These are phyloP conservation scores for Borostomias antarcticus DNA, from an alignment of 2,797 vertebrate species.

Conservation along the genomic window DNA sequence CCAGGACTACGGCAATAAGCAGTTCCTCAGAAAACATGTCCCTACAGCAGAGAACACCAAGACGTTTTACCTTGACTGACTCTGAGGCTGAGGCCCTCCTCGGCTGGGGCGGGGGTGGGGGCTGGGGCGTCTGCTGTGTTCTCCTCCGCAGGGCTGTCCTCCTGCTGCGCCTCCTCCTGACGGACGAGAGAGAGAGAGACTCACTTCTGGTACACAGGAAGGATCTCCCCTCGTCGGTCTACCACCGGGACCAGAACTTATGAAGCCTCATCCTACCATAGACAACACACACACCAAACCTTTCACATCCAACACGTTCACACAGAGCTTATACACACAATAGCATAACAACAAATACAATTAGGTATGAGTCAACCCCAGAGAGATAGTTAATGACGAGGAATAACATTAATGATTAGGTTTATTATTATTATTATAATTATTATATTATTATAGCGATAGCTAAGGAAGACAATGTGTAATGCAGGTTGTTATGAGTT, in stretches of 20 bases:
- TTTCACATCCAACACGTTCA: neutral
- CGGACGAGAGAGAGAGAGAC: conserved; percentile 21
- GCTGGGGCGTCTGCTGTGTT: conserved; percentile 56
- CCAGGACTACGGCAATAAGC: no score
- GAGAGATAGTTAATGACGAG: conserved; percentile 1
- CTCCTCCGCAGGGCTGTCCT: conserved; percentile 39
- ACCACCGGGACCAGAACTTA: neutral
- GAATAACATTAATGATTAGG: neutral
- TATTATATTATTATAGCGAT: neutral
- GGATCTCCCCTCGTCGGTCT: neutral
- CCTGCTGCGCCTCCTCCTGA: conserved; percentile 55
- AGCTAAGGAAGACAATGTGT: neutral
- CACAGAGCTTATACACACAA: neutral
- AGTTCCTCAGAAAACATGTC: neutral
- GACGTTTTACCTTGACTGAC: conserved; percentile 63
- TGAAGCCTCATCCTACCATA: neutral
- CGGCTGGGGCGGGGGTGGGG: conserved; percentile 73
- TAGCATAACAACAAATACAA: neutral
- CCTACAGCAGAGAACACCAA: neutral
- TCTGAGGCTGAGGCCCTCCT: conserved; percentile 69
- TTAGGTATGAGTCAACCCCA: conserved; percentile 9
- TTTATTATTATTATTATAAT: no score
- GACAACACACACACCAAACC: neutral
- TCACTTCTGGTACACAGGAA: neutral
- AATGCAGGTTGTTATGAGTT: neutral